Evolutionary conservation across 2,888 invertebrate genomes (phyloP), one percentile per base, ranked within the genome.

Genomic region (Chloroclysta siterata): DNA sequence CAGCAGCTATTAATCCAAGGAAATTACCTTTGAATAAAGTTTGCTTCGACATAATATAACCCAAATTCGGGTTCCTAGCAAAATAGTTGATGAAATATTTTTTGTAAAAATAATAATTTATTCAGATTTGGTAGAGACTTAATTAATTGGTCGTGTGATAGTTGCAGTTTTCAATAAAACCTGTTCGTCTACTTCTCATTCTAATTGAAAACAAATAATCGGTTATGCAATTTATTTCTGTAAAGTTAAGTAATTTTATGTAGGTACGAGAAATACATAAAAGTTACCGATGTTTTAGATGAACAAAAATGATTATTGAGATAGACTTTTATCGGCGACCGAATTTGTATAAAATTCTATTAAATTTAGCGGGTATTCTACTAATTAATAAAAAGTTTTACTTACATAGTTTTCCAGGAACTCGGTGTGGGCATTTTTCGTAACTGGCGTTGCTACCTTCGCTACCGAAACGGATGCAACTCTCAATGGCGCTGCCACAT

Each of bases 381-480:
- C 0, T 14, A 50, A n/a, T 22, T 50, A n/a, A 29, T 14, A 29
- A 50, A 50, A 33, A 52, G 7, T 39, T 41, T 41, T 5, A 57
- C 94, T 94, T 81, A 95, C 95, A 78, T 95, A 95, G 77, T 95
- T 94, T 78, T 95, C 94, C 73, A 94, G 79, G 79, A 95, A 95
- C 63, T 94, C 94, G 11, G 92, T 89, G 72, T 94, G 93, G n/a
- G 94, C 91, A 72, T 94, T 93, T 80, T 94, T 94, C 17, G 86
- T 79, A 15, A 86, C 78, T 15, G 87, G 84, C 69, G 66, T 44
- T 33, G 63, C 72, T 57, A 71, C 74, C 64, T 73, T 74, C 42
- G 72, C 65, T 29, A 65, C 54, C 33, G 79, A 74, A 29, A 64
- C 58, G 17, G 79, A 74, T 33, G 80, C 67, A 2, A 76, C 73